Percentiles rank a stretch among this genome's conserved stretches.
Conservation (phyloP, 1,140 invertebrate genomes). For the Pteromalus puparum region DNA sequence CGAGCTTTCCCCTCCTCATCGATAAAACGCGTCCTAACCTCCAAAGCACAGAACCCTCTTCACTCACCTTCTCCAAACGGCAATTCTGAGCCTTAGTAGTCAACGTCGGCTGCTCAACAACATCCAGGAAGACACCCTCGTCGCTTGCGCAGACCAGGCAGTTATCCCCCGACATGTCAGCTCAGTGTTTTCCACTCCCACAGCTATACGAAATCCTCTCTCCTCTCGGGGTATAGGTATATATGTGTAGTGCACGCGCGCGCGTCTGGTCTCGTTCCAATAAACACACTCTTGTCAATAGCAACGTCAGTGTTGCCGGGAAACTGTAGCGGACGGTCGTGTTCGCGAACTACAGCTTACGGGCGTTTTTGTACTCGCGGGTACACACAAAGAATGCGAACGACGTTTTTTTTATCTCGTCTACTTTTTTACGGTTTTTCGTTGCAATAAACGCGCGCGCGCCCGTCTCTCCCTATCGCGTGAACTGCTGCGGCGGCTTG, state of each 20-base stretch:
- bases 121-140: conserved; percentile 69
- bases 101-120: conserved; percentile 59
- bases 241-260: neutral
- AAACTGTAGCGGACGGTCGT: too few relatives aligned
- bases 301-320: too few relatives aligned
- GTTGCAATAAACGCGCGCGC: too few relatives aligned
- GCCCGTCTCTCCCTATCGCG: too few relatives aligned
- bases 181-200: neutral
- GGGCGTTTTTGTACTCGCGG: too few relatives aligned
- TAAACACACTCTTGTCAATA: too few relatives aligned
- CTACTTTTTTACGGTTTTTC: too few relatives aligned
- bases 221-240: too few relatives aligned
- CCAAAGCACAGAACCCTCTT: neutral
- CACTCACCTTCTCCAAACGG: conserved; percentile 64
- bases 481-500: neutral
- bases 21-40: conserved; percentile 33
- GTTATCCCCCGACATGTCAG: conserved; percentile 61
- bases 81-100: conserved; percentile 63
- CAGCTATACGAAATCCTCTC: neutral
- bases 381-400: too few relatives aligned
- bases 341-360: too few relatives aligned
- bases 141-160: conserved; percentile 71
- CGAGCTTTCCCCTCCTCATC: neutral
- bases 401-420: too few relatives aligned
- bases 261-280: too few relatives aligned